These are phyloP conservation scores for Globodera ellingtonae DNA, from an alignment of 1,140 invertebrate species.

Conservation along the genomic window DNA sequence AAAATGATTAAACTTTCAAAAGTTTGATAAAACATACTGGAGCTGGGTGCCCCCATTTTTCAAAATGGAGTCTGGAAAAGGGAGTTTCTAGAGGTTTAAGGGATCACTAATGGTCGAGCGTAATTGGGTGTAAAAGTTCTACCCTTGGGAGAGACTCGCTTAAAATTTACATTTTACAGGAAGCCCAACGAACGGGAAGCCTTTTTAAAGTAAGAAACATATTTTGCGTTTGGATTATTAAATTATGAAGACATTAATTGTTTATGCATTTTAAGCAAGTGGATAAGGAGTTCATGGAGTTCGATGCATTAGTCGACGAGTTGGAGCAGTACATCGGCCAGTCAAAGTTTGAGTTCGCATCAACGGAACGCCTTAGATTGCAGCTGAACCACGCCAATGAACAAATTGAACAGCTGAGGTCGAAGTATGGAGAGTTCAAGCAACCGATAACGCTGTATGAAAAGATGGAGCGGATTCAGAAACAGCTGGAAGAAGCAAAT, in stretches of 20 bases:
- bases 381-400: conserved; percentile 55
- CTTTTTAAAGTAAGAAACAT: conserved; percentile 20
- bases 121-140: no score
- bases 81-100: no score
- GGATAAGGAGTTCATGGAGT: conserved; percentile 53
- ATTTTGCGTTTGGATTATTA: background rate
- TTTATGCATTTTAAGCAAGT: conserved; percentile 53
- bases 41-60: no score
- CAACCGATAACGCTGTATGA: conserved; percentile 57
- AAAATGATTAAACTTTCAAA: background rate
- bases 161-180: conserved; percentile 6
- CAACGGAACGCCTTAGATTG: conserved; percentile 51
- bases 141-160: no score
- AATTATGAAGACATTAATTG: background rate
- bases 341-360: conserved; percentile 50
- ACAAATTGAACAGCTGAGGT: conserved; percentile 53
- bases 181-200: conserved; percentile 9
- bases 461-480: conserved; percentile 45
- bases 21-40: background rate
- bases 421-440: conserved; percentile 60
- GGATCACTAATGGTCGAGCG: no score
- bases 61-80: no score
- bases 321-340: conserved; percentile 51
- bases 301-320: conserved; percentile 50
- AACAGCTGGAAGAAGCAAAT: conserved; percentile 50